These are phyloP conservation scores for Catocala sponsa DNA, from an alignment of 2,888 invertebrate species.

Conservation along the genomic window DNA sequence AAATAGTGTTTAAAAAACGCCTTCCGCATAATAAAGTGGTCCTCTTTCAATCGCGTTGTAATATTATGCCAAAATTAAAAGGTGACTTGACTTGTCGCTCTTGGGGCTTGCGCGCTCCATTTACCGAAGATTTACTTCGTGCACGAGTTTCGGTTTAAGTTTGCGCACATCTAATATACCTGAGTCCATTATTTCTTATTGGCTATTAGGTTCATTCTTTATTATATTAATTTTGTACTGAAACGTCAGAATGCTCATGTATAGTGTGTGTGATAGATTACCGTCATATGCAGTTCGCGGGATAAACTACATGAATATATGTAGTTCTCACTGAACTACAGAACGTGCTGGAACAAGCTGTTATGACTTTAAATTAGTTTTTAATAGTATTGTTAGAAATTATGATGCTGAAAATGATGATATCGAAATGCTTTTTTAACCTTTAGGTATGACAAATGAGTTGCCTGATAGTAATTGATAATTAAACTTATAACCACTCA, in stretches of 20 bases:
- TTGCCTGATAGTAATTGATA: not conserved
- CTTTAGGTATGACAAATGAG: not conserved
- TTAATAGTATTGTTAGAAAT: too few relatives aligned
- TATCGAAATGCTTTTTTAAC: too few relatives aligned
- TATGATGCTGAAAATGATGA: too few relatives aligned
- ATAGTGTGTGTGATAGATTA: too few relatives aligned
- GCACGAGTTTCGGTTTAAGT: not conserved
- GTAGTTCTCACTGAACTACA: too few relatives aligned
- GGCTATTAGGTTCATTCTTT: not conserved
- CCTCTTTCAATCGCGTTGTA: slow-evolving; percentile 15
- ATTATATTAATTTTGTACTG: not conserved
- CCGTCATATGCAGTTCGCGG: too few relatives aligned
- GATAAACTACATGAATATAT: too few relatives aligned
- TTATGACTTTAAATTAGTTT: too few relatives aligned
- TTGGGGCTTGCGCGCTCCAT: not conserved
- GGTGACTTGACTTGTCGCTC: not conserved
- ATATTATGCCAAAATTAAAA: slow-evolving; percentile 1
- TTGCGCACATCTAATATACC: not conserved
- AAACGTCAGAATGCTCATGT: too few relatives aligned
- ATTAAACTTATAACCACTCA: too few relatives aligned
- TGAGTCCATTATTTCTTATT: not conserved
- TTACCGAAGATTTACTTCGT: not conserved
- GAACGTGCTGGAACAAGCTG: too few relatives aligned
- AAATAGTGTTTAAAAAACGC: slow-evolving; percentile 24
- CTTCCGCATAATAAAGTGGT: slow-evolving; percentile 17